Evolutionary conservation across 2,797 vertebrate species (phyloP).

Genomic region (Cottoperca gobio): DNA sequence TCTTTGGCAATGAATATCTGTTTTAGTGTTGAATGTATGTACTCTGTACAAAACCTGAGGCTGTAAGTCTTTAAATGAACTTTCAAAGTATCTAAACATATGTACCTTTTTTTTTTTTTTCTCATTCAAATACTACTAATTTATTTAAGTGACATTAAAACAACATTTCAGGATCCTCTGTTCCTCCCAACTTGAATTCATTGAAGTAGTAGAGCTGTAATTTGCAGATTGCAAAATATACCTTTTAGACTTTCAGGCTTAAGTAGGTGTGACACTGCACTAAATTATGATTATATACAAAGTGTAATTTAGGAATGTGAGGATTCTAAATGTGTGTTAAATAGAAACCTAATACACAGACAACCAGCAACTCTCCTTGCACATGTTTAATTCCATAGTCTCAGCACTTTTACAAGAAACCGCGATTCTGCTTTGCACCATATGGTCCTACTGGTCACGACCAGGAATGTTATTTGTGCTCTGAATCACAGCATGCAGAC

Average conservation of each 20-base stretch:
- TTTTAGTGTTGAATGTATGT: neutral
- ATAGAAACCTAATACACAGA: too few relatives aligned
- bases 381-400: slow-evolving; percentile 19
- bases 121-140: neutral
- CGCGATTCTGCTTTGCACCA: slow-evolving; percentile 21
- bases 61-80: neutral
- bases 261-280: neutral
- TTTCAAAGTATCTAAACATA: neutral
- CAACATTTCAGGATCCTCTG: neutral
- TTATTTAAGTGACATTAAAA: neutral
- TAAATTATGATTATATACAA: neutral
- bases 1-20: neutral
- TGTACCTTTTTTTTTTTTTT: neutral
- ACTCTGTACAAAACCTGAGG: neutral
- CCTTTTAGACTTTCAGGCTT: slow-evolving; percentile 2
- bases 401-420: slow-evolving; percentile 34
- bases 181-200: neutral
- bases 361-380: neutral
- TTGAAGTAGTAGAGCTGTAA: neutral
- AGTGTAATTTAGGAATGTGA: neutral
- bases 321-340: too few relatives aligned
- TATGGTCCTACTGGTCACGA: slow-evolving; percentile 47
- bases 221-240: slow-evolving; percentile 6
- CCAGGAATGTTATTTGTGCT: slow-evolving; percentile 61
- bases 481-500: slow-evolving; percentile 62